Conservation (phyloP, 2,888 invertebrate genomes). For the Acrobasis suavella region DNA sequence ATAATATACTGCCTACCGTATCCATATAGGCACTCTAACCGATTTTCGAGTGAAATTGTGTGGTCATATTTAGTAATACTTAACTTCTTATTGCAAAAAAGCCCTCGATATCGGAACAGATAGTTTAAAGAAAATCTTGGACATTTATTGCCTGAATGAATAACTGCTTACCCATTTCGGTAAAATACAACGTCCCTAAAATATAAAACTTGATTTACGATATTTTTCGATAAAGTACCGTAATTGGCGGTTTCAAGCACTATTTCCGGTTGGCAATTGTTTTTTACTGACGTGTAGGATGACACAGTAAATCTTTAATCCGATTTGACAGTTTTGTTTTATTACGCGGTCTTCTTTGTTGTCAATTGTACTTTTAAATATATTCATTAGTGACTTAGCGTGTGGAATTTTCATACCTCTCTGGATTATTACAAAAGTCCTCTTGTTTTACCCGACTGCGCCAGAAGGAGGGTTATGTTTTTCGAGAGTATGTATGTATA, state of each 20-base stretch:
- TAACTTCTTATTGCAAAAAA: background rate
- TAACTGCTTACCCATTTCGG: slow-evolving; percentile 40
- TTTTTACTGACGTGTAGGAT: slow-evolving; percentile 19
- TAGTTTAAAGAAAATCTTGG: slow-evolving; percentile 54
- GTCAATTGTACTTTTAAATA: background rate
- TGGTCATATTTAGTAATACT: too few relatives aligned
- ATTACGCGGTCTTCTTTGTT: slow-evolving; percentile 4
- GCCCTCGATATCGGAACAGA: slow-evolving; percentile 35
- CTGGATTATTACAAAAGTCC: too few relatives aligned
- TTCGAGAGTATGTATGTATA: too few relatives aligned
- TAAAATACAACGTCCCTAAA: slow-evolving; percentile 33
- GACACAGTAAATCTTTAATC: background rate
- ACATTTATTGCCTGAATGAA: slow-evolving; percentile 51
- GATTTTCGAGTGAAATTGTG: too few relatives aligned
- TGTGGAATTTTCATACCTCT: too few relatives aligned
- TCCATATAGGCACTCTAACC: too few relatives aligned
- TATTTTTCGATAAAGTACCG: slow-evolving; percentile 19
- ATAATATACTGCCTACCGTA: too few relatives aligned
- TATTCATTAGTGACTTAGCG: background rate
- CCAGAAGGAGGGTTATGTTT: too few relatives aligned
- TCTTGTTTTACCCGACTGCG: too few relatives aligned
- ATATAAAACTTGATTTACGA: slow-evolving; percentile 24
- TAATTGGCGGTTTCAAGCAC: slow-evolving; percentile 14
- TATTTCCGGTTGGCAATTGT: slow-evolving; percentile 13
- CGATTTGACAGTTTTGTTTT: background rate